Conservation (phyloP, 2,888 invertebrate species). For the Conistra vaccinii region DNA sequence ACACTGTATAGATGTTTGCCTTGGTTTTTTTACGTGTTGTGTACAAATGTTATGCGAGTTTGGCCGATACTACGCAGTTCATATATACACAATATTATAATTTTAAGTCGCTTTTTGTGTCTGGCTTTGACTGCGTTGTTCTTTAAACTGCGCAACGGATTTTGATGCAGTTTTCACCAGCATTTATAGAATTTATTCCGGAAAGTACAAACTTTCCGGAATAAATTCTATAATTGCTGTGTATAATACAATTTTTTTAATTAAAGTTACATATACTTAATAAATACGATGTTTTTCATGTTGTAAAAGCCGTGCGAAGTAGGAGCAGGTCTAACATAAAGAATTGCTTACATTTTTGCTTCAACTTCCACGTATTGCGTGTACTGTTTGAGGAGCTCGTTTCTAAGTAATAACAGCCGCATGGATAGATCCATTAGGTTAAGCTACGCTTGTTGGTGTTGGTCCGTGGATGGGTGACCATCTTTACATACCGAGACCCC, state of each 20-base stretch:
- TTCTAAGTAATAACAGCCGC: too few relatives aligned
- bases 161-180: neutral
- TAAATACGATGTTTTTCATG: too few relatives aligned
- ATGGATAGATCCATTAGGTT: too few relatives aligned
- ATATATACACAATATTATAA: neutral
- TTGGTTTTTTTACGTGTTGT: slow-evolving; percentile 61
- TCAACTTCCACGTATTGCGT: neutral
- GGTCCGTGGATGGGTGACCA: too few relatives aligned
- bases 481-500: too few relatives aligned
- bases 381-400: too few relatives aligned
- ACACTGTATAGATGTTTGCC: slow-evolving; percentile 61
- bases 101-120: neutral
- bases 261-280: too few relatives aligned
- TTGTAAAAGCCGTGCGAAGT: too few relatives aligned
- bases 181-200: neutral
- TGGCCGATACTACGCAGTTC: slow-evolving; percentile 60
- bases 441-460: too few relatives aligned
- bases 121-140: neutral
- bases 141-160: neutral
- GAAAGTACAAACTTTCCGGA: too few relatives aligned
- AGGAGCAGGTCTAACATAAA: neutral
- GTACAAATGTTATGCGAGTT: slow-evolving; percentile 43
- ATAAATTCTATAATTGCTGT: too few relatives aligned
- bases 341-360: slow-evolving; percentile 22
- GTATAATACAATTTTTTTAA: too few relatives aligned